Conservation (phyloP, 2,113 vertebrate species). For the Crotophaga sulcirostris region DNA sequence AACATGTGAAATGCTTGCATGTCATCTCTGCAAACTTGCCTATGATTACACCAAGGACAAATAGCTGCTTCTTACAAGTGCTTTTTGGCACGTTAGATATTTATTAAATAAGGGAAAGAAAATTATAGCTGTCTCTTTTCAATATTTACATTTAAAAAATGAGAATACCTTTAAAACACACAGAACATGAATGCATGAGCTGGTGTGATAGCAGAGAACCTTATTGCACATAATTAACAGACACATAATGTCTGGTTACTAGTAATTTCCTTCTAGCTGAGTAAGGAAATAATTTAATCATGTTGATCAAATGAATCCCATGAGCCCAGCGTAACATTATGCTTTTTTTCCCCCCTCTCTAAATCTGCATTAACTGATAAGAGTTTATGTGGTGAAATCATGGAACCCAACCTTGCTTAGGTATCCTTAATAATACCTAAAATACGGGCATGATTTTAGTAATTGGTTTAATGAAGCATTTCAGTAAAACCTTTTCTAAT, state of each 20-base stretch:
- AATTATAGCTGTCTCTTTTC: conserved; percentile 66
- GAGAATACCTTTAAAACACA: conserved; percentile 75
- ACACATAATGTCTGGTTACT: conserved; percentile 92
- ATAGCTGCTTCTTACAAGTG: conserved; percentile 33
- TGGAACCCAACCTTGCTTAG: conserved; percentile 64
- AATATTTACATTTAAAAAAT: conserved; percentile 75
- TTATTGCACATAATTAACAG: conserved; percentile 86
- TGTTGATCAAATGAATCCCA: conserved; percentile 88
- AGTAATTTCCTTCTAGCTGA: conserved; percentile 91
- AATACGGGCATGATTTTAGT: conserved; percentile 55
- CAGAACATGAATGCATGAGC: conserved; percentile 73
- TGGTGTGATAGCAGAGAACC: conserved; percentile 80
- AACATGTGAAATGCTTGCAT: not conserved
- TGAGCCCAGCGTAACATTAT: conserved; percentile 84
- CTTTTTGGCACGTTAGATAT: conserved; percentile 47
- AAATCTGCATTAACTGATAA: conserved; percentile 82
- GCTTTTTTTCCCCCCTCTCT: conserved; percentile 40
- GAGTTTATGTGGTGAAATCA: conserved; percentile 77
- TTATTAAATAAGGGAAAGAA: conserved; percentile 68
- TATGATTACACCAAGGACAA: conserved; percentile 31
- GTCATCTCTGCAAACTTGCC: conserved; percentile 14
- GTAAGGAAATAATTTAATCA: conserved; percentile 96
- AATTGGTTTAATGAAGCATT: conserved; percentile 55
- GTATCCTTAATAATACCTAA: conserved; percentile 64
- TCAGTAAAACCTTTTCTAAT: conserved; percentile 26